Evolutionary conservation across 2,797 vertebrate species (phyloP).

Genomic region (Myiotriccus ornatus): DNA sequence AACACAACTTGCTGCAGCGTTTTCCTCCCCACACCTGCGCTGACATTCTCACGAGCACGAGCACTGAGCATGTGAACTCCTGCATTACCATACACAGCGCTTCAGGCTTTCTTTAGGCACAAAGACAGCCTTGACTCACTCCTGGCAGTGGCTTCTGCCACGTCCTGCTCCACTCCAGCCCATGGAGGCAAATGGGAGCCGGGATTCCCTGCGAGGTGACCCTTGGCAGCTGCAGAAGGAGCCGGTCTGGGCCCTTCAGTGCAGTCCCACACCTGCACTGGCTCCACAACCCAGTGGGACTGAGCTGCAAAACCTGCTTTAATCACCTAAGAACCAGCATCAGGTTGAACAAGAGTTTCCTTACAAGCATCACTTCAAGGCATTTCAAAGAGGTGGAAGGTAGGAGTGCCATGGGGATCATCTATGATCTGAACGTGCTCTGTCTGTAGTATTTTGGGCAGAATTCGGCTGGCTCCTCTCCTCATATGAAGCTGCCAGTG

Average conservation of each 20-base stretch:
- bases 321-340: background rate
- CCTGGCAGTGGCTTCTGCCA: background rate
- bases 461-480: background rate
- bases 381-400: background rate
- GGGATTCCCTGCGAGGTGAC: background rate
- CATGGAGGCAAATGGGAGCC: background rate
- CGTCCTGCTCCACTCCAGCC: background rate
- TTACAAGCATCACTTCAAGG: background rate
- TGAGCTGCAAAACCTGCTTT: background rate
- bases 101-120: background rate
- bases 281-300: background rate
- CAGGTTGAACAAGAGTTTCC: background rate
- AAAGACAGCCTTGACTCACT: background rate
- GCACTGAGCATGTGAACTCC: background rate
- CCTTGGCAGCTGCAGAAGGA: background rate
- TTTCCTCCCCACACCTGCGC: background rate
- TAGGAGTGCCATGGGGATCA: background rate
- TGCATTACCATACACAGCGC: background rate
- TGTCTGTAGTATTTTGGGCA: background rate
- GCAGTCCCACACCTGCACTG: background rate
- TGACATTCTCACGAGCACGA: fast-evolving
- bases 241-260: background rate
- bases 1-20: background rate
- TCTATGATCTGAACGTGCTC: background rate
- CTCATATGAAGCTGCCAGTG: background rate